Evolutionary conservation across 2,113 vertebrate genomes (phyloP).

Genomic region (Merops nubicus): DNA sequence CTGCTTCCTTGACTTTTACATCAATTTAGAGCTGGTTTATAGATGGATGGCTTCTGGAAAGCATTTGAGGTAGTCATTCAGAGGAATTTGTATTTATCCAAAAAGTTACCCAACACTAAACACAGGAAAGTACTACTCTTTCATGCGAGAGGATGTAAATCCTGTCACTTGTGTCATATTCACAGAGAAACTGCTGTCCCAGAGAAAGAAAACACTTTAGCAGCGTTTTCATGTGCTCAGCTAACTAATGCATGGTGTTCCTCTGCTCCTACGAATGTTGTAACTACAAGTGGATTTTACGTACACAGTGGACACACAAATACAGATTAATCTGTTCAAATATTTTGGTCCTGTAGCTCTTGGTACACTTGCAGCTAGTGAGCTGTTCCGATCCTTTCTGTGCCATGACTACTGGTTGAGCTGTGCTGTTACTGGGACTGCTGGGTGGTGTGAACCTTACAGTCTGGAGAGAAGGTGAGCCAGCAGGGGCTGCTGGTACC

Average conservation of each 20-base stretch:
- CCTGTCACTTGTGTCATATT: not conserved
- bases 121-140: fast-evolving
- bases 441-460: not conserved
- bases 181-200: not conserved
- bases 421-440: not conserved
- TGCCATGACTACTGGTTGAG: not conserved
- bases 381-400: not conserved
- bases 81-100: not conserved
- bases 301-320: not conserved
- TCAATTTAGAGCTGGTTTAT: not conserved
- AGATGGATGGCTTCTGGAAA: not conserved
- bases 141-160: not conserved
- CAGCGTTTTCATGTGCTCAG: not conserved
- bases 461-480: not conserved
- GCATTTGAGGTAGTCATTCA: not conserved
- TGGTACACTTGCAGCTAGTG: not conserved
- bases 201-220: not conserved
- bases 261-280: not conserved
- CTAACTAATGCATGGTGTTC: not conserved
- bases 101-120: not conserved
- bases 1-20: not conserved
- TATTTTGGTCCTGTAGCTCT: not conserved
- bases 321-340: not conserved
- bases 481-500: not conserved
- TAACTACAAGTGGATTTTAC: not conserved